Percentiles rank a stretch among this genome's conserved stretches.
Evolutionary conservation across 2,113 vertebrate genomes (phyloP).

Genomic region (Lethenteron reissneri): DNA sequence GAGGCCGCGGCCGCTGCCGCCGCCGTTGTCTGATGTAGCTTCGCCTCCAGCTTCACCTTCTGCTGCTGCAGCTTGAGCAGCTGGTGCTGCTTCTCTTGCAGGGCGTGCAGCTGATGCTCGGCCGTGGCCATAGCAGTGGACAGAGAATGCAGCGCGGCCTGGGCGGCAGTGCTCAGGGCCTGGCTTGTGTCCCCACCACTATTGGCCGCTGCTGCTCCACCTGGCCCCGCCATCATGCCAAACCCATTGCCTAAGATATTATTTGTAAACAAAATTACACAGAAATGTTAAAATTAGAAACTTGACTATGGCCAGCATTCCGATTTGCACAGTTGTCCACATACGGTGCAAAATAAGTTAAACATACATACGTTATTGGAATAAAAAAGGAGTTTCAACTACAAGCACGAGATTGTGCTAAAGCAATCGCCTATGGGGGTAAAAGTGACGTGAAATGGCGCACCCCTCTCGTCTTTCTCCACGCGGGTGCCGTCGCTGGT

Average conservation of each 20-base stretch:
- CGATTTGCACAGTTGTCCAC: no score
- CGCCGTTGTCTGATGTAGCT: conserved; percentile 90
- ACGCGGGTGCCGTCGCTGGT: conserved; percentile 96
- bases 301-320: no score
- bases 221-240: conserved; percentile 3
- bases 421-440: no score
- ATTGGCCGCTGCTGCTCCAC: not conserved
- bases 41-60: conserved; percentile 97
- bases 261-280: no score
- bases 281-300: no score
- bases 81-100: conserved; percentile 99
- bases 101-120: conserved; percentile 96
- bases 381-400: no score
- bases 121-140: conserved; percentile 99
- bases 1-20: conserved; percentile 40
- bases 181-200: not conserved
- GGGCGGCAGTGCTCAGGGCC: conserved; percentile 85
- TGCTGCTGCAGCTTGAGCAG: conserved; percentile 98
- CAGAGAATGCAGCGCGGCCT: conserved; percentile 96
- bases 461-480: conserved; percentile 97
- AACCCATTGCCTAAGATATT: not conserved
- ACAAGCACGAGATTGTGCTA: no score
- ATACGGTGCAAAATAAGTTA: no score
- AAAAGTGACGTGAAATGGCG: conserved; percentile 24
- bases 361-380: no score